Percentiles rank a stretch among this genome's conserved stretches.
Evolutionary conservation across 2,888 invertebrate species (phyloP).

Genomic region (Volucella inflata): DNA sequence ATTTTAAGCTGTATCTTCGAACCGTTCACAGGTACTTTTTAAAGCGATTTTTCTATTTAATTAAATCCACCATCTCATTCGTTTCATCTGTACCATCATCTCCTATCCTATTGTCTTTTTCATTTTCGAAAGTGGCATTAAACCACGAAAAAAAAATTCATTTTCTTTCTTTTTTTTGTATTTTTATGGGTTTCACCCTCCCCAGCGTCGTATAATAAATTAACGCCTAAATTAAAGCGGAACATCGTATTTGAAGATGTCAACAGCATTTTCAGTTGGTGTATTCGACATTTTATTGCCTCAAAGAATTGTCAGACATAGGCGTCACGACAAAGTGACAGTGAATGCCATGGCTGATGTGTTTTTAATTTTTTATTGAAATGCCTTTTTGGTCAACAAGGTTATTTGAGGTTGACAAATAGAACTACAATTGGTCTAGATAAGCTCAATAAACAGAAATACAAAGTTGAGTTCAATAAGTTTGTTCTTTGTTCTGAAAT

Average conservation of each 20-base stretch:
- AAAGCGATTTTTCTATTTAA: too few relatives aligned
- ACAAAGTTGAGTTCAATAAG: too few relatives aligned
- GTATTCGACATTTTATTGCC: slow-evolving; percentile 3
- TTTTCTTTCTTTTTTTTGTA: background rate
- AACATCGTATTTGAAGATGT: slow-evolving; percentile 15
- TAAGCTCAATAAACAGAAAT: background rate
- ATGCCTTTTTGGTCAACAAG: slow-evolving; percentile 5
- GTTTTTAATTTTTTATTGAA: slow-evolving; percentile 1
- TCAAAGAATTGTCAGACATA: background rate
- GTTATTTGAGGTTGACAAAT: background rate
- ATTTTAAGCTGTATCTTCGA: background rate
- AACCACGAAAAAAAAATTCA: too few relatives aligned
- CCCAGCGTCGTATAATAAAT: background rate
- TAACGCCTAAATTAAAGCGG: slow-evolving; percentile 26
- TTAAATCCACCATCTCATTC: too few relatives aligned
- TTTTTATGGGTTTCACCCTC: background rate
- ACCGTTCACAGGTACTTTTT: background rate
- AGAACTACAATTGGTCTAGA: background rate
- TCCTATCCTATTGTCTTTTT: too few relatives aligned
- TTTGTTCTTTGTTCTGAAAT: too few relatives aligned
- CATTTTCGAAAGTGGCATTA: too few relatives aligned
- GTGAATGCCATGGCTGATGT: background rate
- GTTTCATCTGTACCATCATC: too few relatives aligned
- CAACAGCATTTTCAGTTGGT: slow-evolving; percentile 14
- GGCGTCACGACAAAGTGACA: background rate